Percentiles rank a stretch among this genome's conserved stretches.
Conservation (phyloP, 2,888 invertebrate genomes). For the Crossocerus cetratus region DNA sequence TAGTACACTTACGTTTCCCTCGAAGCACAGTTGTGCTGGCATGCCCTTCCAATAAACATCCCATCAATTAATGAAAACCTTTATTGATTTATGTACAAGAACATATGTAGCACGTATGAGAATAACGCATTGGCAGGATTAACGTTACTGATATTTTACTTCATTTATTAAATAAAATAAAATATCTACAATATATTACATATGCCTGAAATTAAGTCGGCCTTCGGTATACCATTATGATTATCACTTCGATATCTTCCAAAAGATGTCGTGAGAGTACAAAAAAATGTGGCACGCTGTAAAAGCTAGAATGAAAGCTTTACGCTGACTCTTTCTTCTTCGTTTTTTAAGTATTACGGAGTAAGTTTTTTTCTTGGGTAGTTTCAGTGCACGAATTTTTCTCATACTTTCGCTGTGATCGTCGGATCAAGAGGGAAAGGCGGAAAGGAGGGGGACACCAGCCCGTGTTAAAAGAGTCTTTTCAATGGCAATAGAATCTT, state of each 20-base stretch:
- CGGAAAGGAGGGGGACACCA: constrained; percentile 50
- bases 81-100: constrained; percentile 15
- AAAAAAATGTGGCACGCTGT: constrained; percentile 25
- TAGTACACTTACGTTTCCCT: constrained; percentile 1
- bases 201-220: constrained; percentile 10
- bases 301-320: constrained; percentile 23
- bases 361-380: constrained; percentile 10
- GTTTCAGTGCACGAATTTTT: constrained; percentile 28
- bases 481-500: constrained; percentile 67
- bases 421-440: constrained; percentile 12
- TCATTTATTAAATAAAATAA: constrained; percentile 34
- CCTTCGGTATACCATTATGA: constrained; percentile 1
- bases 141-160: constrained; percentile 23
- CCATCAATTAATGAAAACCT: constrained; percentile 22
- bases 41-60: neutral
- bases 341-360: constrained; percentile 9
- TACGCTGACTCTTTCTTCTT: neutral
- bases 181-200: constrained; percentile 25
- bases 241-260: constrained; percentile 3
- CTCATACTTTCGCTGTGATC: constrained; percentile 9
- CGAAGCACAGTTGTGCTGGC: neutral
- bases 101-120: constrained; percentile 2
- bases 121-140: constrained; percentile 23
- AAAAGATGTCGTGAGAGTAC: constrained; percentile 10
- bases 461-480: constrained; percentile 60